These are phyloP conservation scores for Harlomillsia oculata DNA, from an alignment of 1,140 invertebrate genomes.

Conservation along the genomic window DNA sequence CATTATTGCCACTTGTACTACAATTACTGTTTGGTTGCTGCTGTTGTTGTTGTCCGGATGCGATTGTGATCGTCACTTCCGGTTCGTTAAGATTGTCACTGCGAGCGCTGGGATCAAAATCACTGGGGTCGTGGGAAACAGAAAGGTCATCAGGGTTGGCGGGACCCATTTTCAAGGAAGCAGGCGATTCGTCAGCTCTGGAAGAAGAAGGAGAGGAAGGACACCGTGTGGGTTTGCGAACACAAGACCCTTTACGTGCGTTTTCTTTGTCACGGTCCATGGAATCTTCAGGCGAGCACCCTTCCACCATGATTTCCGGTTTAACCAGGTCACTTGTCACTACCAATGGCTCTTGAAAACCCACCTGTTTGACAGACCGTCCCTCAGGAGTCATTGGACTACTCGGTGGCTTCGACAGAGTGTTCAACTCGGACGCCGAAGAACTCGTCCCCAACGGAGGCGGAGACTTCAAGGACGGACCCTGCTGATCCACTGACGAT, in stretches of 20 bases:
- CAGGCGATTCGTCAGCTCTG: too few species aligned
- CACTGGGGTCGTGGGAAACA: too few species aligned
- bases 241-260: background rate
- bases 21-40: background rate
- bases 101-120: too few species aligned
- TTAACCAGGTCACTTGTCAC: conserved; percentile 18
- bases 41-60: too few species aligned
- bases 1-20: background rate
- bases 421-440: conserved; percentile 9
- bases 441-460: conserved; percentile 5
- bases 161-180: too few species aligned
- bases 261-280: background rate
- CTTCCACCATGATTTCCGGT: conserved; percentile 34
- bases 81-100: too few species aligned
- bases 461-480: conserved; percentile 2
- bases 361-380: conserved; percentile 21
- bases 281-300: conserved; percentile 30
- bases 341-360: conserved; percentile 33
- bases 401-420: background rate
- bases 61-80: too few species aligned
- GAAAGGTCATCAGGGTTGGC: too few species aligned
- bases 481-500: background rate
- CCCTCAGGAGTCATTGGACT: background rate
- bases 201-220: too few species aligned
- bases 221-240: background rate